Base-by-base conservation (phyloP, 1,140 invertebrate genomes). In the Paracyclopina nana region DNA sequence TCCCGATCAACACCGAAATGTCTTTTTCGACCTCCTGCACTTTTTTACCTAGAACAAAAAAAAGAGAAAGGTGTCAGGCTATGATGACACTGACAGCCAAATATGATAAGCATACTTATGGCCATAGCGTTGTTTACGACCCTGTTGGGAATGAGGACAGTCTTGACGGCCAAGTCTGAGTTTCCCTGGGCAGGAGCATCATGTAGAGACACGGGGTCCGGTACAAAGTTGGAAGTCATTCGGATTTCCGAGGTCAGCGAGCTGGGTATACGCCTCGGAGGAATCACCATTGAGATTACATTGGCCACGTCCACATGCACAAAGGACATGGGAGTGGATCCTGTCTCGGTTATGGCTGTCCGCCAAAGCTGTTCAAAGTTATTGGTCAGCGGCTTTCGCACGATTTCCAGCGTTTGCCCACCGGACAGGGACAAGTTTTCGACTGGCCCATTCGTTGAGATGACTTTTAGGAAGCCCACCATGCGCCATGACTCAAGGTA, bases 211-310 rank as follows among this genome's bases (percentile, higher is more conserved):
- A 18, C 43, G 2, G 2, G 25, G 25, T 22, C 14, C 5, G 25
- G 6, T 3, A 14, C 43, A 18, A 5, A 18, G 41, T 14, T 9
- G 41, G 41, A 18, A 43, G 20, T 14, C n/a, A 2, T 45, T 9
- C 30, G 14, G n/a, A 8, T 24, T 24, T 45, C 14, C 6, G 25
- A 24, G 45, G 25, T 24, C 12, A 16, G 12, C 45, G 20, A 25
- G 27, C 45, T 28, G 9, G 14, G 12, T 16, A 3, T 26, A 14
- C 3, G 4, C 22, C 28, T 20, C 27, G 11, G 25, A 26, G 45
- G 45, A 5, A 48, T 48, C 14, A 28, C 22, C 20, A 48, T 14
- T 16, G 45, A 28, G 8, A 48, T 8, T 16, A 48, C 45, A 48
- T 48, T 30, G 4, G 25, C 28, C 8, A 26, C 3, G 1, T 26